Percentiles rank a stretch among this genome's conserved stretches.
Conservation (phyloP, 2,888 invertebrate genomes). For the Orchesellides sinensis region DNA sequence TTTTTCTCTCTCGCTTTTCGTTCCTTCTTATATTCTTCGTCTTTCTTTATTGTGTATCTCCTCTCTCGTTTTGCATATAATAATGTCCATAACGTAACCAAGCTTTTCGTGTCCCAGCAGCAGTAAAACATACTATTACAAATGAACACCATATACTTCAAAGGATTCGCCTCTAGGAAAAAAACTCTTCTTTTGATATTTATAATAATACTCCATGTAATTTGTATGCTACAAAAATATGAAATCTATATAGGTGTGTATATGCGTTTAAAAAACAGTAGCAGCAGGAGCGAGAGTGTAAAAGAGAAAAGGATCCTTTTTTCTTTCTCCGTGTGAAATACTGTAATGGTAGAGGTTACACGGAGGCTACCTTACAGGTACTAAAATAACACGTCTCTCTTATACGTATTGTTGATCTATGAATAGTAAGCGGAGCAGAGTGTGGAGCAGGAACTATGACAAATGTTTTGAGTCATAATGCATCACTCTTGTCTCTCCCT, state of each 20-base stretch:
- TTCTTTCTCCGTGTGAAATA: constrained; percentile 10
- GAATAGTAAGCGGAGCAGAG: constrained; percentile 24
- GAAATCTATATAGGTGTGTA: background rate
- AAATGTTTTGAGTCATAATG: constrained; percentile 64
- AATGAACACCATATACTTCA: constrained; percentile 27
- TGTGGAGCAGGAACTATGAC: constrained; percentile 47
- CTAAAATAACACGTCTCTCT: background rate
- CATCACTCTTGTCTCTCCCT: constrained; percentile 48
- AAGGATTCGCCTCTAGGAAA: constrained; percentile 33
- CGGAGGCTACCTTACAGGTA: too few species aligned
- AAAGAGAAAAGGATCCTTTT: constrained; percentile 37
- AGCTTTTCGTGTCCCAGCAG: too few species aligned
- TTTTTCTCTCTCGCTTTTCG: constrained; percentile 8
- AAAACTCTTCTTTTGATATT: constrained; percentile 19
- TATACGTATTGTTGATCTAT: constrained; percentile 42
- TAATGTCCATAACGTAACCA: too few species aligned
- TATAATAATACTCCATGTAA: too few species aligned
- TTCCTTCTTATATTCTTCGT: constrained; percentile 12
- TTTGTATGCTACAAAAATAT: too few species aligned
- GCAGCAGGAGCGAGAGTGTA: too few species aligned
- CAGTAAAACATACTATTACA: constrained; percentile 28
- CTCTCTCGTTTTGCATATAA: background rate
- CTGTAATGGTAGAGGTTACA: constrained; percentile 21
- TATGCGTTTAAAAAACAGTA: too few species aligned
- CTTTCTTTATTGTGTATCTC: constrained; percentile 3